Evolutionary conservation across 1,140 invertebrate genomes (phyloP), one percentile per base, ranked within the genome.

Genomic region (Elysia chlorotica): DNA sequence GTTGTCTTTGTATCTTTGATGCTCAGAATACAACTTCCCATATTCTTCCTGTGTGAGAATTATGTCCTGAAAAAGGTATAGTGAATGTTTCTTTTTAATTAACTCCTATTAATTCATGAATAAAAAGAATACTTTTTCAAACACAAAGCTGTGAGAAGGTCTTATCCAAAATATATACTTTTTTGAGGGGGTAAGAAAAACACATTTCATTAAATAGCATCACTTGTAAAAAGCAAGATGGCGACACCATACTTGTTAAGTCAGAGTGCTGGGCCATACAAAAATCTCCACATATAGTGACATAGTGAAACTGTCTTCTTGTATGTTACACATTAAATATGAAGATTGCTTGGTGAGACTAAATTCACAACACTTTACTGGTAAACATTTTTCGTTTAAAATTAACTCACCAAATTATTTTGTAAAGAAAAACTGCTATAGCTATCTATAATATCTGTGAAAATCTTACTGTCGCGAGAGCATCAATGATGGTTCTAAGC

Each of bases 1-100:
- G 35, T 78, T 62, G 31, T 76, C 67, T 62, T 74, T 78, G 54
- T 81, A 82, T 53, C 68, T 76, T 25, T 72, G 67, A 75, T 81
- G 80, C n/a, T 83, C 79, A 23, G 59, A 56, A n/a, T 71, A 63
- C 41, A 83, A 56, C 54, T 80, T 82, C 0, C 61, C 79, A 77
- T 80, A 83, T 71, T 85, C 82, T 65, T 84, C 82, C 73, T 82
- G 83, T 3, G 82, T 82, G 14, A 79, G 37, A 53, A 85, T 85
- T 10, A 85, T 78, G 61, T 85, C 83, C 83, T 85, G 65, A 33
- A 75, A 68, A 25, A 48, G n/a, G 10, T 14, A 48, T n/a, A 10
- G 41, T n/a, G n/a, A 48, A 48, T 48, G 10, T 48, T n/a, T 48
- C 41, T 14, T 48, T n/a, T 14, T 56, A 2, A 23, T 23, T 19